Evolutionary conservation across 1,140 invertebrate species (phyloP).

Genomic region (Heliconius eleuchia): DNA sequence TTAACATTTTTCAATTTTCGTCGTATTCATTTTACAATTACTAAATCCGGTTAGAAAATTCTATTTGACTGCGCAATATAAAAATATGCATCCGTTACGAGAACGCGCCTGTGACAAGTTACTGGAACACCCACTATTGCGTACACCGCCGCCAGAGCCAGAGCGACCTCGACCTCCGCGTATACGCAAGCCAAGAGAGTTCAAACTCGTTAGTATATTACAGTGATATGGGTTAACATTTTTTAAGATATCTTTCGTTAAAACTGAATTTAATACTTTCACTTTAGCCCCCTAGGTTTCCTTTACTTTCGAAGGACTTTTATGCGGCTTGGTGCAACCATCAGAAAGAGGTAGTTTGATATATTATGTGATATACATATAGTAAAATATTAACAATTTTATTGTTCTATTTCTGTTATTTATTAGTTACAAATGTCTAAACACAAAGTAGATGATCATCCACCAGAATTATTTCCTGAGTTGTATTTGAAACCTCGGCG

Average conservation of each 20-base stretch:
- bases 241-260: neutral
- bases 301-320: constrained; percentile 62
- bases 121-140: constrained; percentile 56
- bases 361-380: neutral
- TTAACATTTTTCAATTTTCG: neutral
- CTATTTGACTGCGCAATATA: neutral
- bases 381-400: neutral
- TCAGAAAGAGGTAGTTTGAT: constrained; percentile 63
- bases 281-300: constrained; percentile 68
- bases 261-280: constrained; percentile 16
- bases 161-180: constrained; percentile 58
- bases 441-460: constrained; percentile 63
- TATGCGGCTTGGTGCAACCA: constrained; percentile 73
- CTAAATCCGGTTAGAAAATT: neutral
- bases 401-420: neutral
- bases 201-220: constrained; percentile 60
- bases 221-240: neutral
- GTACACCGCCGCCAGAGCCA: constrained; percentile 66
- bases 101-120: constrained; percentile 61
- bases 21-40: no score
- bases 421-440: constrained; percentile 60
- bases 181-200: constrained; percentile 57
- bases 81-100: constrained; percentile 58
- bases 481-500: constrained; percentile 71
- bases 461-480: constrained; percentile 70